Percentiles rank a stretch among this genome's conserved stretches.
Evolutionary conservation across 2,888 invertebrate species (phyloP).

Genomic region (Bhutanitis thaidina): DNA sequence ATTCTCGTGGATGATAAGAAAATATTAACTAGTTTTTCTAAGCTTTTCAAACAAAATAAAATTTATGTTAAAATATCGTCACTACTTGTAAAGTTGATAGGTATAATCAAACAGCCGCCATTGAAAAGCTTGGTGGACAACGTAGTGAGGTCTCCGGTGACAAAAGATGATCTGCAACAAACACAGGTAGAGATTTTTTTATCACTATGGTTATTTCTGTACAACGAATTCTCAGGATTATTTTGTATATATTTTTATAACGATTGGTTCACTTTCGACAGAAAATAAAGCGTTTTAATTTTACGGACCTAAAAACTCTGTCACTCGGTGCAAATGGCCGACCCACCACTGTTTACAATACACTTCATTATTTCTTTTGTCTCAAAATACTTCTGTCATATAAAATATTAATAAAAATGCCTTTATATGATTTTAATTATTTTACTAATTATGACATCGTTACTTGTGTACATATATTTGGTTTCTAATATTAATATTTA

Average conservation of each 20-base stretch:
- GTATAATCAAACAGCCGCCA: slow-evolving; percentile 71
- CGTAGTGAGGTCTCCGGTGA: slow-evolving; percentile 73
- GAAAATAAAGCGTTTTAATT: slow-evolving; percentile 60
- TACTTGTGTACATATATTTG: neutral
- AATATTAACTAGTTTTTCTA: slow-evolving; percentile 41
- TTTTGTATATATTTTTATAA: slow-evolving; percentile 66
- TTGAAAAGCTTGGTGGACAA: slow-evolving; percentile 71
- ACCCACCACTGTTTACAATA: slow-evolving; percentile 83
- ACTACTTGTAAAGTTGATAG: slow-evolving; percentile 50
- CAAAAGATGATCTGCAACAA: slow-evolving; percentile 77
- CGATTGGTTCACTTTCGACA: slow-evolving; percentile 68
- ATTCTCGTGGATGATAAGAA: slow-evolving; percentile 41
- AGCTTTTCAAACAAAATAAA: slow-evolving; percentile 30
- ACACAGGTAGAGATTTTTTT: slow-evolving; percentile 69
- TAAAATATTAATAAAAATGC: neutral
- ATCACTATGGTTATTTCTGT: slow-evolving; percentile 56
- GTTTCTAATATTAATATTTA: slow-evolving; percentile 11
- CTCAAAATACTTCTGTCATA: neutral
- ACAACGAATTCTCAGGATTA: slow-evolving; percentile 43
- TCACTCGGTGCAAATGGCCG: slow-evolving; percentile 86
- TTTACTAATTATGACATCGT: slow-evolving; percentile 32
- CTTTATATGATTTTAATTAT: slow-evolving; percentile 30
- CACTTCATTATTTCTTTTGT: slow-evolving; percentile 52
- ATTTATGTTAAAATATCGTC: slow-evolving; percentile 41
- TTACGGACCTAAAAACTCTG: slow-evolving; percentile 82